These are phyloP conservation scores for Andricus grossulariae DNA, from an alignment of 1,140 invertebrate species.

Conservation along the genomic window DNA sequence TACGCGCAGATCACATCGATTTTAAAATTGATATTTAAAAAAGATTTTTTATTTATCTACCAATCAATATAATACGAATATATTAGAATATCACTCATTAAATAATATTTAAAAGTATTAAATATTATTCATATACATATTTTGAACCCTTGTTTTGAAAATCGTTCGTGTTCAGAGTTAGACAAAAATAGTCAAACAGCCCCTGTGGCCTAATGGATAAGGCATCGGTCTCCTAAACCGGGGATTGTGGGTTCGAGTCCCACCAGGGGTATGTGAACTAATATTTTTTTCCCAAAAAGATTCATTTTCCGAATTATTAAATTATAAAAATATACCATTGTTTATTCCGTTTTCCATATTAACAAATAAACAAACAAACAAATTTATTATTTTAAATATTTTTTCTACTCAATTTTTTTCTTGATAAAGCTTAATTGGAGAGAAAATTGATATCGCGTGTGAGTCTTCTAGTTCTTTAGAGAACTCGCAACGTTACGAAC, in stretches of 20 bases:
- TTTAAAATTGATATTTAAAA: not conserved
- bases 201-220: slow-evolving; percentile 86
- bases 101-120: not conserved
- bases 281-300: slow-evolving; percentile 57
- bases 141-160: not conserved
- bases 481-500: not conserved
- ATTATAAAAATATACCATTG: no score
- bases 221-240: slow-evolving; percentile 86
- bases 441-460: not conserved
- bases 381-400: not conserved
- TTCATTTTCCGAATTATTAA: no score
- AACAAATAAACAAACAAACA: no score
- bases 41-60: not conserved
- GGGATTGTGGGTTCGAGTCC: slow-evolving; percentile 86
- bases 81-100: not conserved
- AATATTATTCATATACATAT: not conserved
- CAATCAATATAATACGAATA: not conserved
- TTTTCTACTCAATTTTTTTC: not conserved
- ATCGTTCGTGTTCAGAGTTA: not conserved
- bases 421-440: not conserved
- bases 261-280: slow-evolving; percentile 79
- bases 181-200: slow-evolving; percentile 54
- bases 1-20: not conserved
- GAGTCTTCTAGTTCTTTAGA: slow-evolving; percentile 10
- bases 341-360: no score